These are phyloP conservation scores for Acromyrmex echinatior DNA, from an alignment of 1,140 invertebrate genomes.

Conservation along the genomic window DNA sequence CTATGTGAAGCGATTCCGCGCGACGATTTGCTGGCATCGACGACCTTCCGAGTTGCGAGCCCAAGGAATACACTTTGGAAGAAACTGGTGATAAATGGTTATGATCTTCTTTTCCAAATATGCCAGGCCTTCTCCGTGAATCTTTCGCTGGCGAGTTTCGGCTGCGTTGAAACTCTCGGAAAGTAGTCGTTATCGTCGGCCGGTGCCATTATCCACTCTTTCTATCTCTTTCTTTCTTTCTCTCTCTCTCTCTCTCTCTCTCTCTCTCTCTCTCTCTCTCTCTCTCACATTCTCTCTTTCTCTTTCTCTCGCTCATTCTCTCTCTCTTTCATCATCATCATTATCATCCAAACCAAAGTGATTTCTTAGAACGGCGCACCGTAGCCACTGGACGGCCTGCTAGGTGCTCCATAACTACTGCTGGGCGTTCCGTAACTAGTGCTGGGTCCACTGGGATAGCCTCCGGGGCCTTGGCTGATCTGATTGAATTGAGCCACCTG, in stretches of 20 bases:
- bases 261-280: slow-evolving; percentile 43
- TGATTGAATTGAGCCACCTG: slow-evolving; percentile 92
- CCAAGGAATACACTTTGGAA: slow-evolving; percentile 12
- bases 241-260: slow-evolving; percentile 7
- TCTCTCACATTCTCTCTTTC: not conserved
- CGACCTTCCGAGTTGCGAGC: slow-evolving; percentile 63
- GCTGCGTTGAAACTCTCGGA: slow-evolving; percentile 51
- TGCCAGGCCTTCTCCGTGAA: not conserved
- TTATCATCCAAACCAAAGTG: slow-evolving; percentile 48
- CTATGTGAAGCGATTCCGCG: not conserved
- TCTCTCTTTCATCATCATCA: slow-evolving; percentile 39
- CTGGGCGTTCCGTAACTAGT: slow-evolving; percentile 84
- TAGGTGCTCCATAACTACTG: slow-evolving; percentile 83
- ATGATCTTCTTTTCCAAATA: not conserved
- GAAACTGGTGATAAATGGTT: not conserved
- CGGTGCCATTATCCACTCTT: slow-evolving; percentile 71
- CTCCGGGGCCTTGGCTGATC: slow-evolving; percentile 80
- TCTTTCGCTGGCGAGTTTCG: not conserved
- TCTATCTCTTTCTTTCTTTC: slow-evolving; percentile 33
- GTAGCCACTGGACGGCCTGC: slow-evolving; percentile 81
- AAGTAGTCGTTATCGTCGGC: slow-evolving; percentile 67
- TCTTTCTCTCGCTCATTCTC: not conserved
- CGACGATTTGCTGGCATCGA: slow-evolving; percentile 52
- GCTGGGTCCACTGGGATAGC: slow-evolving; percentile 88
- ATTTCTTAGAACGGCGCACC: slow-evolving; percentile 79